These are phyloP conservation scores for Delphinapterus leucas DNA, from an alignment of 2,113 vertebrate species.

Conservation along the genomic window DNA sequence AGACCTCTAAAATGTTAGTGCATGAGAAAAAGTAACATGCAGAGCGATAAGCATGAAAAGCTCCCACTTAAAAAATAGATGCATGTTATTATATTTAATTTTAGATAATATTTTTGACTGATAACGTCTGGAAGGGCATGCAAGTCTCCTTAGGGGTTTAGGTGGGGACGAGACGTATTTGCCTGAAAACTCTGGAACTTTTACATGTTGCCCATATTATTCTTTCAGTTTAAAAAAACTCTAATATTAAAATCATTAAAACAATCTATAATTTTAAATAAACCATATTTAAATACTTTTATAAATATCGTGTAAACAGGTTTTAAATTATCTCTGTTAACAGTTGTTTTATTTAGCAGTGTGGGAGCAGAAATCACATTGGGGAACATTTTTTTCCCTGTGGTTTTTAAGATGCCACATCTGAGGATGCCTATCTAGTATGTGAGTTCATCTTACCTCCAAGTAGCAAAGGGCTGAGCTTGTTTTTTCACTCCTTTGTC, in stretches of 20 bases:
- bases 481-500: constrained; percentile 24
- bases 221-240: not conserved
- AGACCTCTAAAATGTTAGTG: not conserved
- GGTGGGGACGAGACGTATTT: not conserved
- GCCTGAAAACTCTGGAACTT: not conserved
- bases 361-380: not conserved
- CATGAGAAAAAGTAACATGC: not conserved
- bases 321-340: not conserved
- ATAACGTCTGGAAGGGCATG: not conserved
- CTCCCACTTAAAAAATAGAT: not conserved
- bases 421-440: not conserved
- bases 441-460: not conserved
- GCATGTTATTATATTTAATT: not conserved
- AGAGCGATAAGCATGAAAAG: not conserved
- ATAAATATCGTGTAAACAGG: not conserved
- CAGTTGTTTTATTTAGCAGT: not conserved
- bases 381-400: not conserved
- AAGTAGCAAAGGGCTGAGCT: not conserved
- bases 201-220: not conserved
- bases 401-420: not conserved
- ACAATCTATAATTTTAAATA: not conserved
- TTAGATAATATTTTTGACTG: not conserved
- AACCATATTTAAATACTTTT: not conserved
- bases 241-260: not conserved
- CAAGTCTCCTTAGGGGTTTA: not conserved